A percentile compares a stretch with the other conserved stretches of the same genome.
Evolutionary conservation across 2,797 vertebrate species (phyloP).

Genomic region (Halcyon leucocephala): DNA sequence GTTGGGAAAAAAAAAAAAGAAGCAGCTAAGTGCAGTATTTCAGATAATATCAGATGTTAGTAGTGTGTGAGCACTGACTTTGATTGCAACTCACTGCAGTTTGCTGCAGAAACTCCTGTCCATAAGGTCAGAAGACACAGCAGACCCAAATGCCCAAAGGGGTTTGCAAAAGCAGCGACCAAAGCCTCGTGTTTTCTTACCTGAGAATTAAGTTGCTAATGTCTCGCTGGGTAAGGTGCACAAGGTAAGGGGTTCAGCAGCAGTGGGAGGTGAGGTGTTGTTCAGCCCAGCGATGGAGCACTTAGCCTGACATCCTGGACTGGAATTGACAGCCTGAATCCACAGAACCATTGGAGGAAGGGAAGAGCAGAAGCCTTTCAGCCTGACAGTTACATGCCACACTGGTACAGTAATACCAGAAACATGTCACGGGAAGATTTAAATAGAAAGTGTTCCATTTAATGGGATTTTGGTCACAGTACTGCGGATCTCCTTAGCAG

Average conservation of each 20-base stretch:
- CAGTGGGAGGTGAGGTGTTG: fast-evolving
- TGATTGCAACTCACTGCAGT: not conserved
- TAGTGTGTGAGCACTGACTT: not conserved
- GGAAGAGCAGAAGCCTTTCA: not conserved
- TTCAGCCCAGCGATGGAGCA: not conserved
- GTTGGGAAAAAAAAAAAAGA: not conserved
- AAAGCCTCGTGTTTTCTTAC: not conserved
- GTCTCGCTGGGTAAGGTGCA: fast-evolving
- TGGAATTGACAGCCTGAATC: not conserved
- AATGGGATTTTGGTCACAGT: constrained; percentile 69
- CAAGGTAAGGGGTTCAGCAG: not conserved
- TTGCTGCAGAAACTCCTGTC: not conserved
- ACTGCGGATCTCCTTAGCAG: constrained; percentile 29
- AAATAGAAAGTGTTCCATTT: constrained; percentile 56
- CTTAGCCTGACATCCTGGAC: not conserved
- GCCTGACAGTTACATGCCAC: constrained; percentile 2
- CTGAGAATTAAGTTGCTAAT: not conserved
- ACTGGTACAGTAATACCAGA: constrained; percentile 1
- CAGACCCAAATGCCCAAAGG: fast-evolving
- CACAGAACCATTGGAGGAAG: not conserved
- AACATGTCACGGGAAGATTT: constrained; percentile 41
- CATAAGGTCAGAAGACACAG: not conserved
- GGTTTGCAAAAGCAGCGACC: not conserved
- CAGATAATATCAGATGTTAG: not conserved
- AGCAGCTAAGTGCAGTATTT: not conserved